Evolutionary conservation across 2,797 vertebrate species (phyloP), one percentile per base, ranked within the genome.

Genomic region (Valencia hispanica): DNA sequence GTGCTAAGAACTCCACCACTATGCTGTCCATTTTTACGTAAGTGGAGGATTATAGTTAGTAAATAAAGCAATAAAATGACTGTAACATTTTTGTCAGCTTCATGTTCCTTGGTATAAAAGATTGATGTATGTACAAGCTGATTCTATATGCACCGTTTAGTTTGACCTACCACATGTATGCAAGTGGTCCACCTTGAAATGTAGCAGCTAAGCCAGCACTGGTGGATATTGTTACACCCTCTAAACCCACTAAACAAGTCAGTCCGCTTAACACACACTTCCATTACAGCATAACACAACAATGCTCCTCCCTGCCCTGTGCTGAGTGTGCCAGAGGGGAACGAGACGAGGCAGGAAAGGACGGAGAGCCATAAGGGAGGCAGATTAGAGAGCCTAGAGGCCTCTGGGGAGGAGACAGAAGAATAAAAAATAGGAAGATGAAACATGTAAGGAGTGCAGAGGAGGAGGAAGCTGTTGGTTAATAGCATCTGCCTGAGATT

Each of bases 401-500:
- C 81, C 77, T 78, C 77, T 50, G 76, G 81, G 78, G 79, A 85
- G 73, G 48, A 68, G 65, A 27, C 75, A 78, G 50, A 85, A 80
- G 63, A 87, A 72, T 79, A 74, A 78, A 80, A 75, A n/a, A 59
- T 61, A 73, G 76, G 79, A 36, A 74, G 78, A 88, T 85, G 86
- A 88, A 90, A 87, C 78, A 72, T 4, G 50, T 43, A 71, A 79
- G 75, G 73, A 79, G 83, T 73, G 57, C 57, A 59, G 83, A 41
- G 14, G 75, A 82, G 61, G 78, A 85, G 86, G 84, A 74, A 85
- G 86, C 75, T 83, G 10, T 75, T 77, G 71, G 78, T 84, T 90
- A 86, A 57, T 68, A 80, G 74, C 79, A 80, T 84, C 80, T 89
- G 88, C 86, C 84, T 89, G 84, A 90, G 86, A 90, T 84, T 81